Percentiles rank a stretch among this genome's conserved stretches.
phyloP scores from a whole-genome alignment of 2,113 vertebrate species.

The Nycticorax nycticorax region DNA sequence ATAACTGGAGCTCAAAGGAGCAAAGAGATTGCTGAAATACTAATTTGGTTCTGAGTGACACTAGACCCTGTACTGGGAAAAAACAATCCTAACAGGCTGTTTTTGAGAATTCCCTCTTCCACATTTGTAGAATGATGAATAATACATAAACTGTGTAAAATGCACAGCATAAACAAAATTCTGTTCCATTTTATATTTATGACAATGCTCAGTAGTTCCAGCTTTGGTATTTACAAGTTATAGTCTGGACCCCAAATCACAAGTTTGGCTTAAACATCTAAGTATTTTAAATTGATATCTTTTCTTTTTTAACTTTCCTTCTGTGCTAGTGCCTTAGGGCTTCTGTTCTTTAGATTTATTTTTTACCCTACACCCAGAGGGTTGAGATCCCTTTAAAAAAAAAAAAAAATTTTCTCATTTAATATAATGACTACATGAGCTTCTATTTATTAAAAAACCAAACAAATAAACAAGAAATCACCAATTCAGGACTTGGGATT shows the following conservation, averaged over 20 bases:
- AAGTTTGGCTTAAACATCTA: background rate
- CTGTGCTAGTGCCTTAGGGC: background rate
- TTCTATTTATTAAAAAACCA: background rate
- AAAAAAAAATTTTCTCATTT: background rate
- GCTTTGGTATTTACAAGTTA: background rate
- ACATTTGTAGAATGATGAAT: background rate
- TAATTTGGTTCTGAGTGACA: background rate
- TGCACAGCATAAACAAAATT: background rate
- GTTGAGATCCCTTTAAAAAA: background rate
- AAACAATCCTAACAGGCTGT: background rate
- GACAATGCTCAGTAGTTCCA: background rate
- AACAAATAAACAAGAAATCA: background rate
- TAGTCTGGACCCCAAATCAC: background rate
- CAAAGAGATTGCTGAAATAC: background rate
- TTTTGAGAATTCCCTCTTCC: background rate
- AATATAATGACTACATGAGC: background rate
- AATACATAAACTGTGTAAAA: background rate
- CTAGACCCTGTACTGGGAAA: background rate
- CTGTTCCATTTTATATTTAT: background rate
- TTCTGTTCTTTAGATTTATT: background rate
- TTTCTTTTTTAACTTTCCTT: background rate
- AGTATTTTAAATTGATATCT: background rate
- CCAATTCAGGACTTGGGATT: background rate
- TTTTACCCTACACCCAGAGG: background rate
- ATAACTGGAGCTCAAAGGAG: background rate